A percentile compares a stretch with the other conserved stretches of the same genome.
phyloP scores from a whole-genome alignment of 1,140 invertebrate genomes.

The Penaeus chinensis region DNA sequence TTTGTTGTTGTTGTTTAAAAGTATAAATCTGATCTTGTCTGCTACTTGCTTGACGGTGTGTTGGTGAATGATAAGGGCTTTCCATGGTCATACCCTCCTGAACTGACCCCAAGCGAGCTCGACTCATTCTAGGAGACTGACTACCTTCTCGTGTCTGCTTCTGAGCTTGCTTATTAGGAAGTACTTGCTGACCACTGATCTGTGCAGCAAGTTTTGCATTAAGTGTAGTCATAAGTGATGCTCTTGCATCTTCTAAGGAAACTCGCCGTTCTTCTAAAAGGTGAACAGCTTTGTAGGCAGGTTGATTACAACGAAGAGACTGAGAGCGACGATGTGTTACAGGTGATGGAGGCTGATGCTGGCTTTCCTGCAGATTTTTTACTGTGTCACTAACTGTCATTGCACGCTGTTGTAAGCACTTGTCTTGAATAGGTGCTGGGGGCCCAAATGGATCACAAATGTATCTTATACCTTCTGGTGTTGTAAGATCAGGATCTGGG shows the following conservation, averaged over 20 bases:
- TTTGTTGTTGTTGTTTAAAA: constrained; percentile 46
- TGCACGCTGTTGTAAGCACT: constrained; percentile 54
- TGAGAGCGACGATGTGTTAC: constrained; percentile 77
- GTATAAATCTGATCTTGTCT: constrained; percentile 44
- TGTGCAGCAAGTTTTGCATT: constrained; percentile 75
- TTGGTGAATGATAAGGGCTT: constrained; percentile 29
- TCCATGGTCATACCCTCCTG: constrained; percentile 42
- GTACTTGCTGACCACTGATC: constrained; percentile 35
- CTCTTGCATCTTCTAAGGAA: constrained; percentile 60
- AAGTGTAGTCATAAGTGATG: constrained; percentile 74
- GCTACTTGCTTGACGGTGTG: constrained; percentile 35
- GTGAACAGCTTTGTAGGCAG: constrained; percentile 55
- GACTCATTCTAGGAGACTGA: constrained; percentile 51
- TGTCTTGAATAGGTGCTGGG: constrained; percentile 59
- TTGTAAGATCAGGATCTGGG: constrained; percentile 48
- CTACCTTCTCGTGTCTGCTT: constrained; percentile 48
- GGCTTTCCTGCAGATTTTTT: constrained; percentile 83
- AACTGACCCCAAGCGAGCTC: constrained; percentile 36
- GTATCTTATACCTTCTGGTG: constrained; percentile 52
- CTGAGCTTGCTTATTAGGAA: constrained; percentile 34
- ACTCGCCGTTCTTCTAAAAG: constrained; percentile 48
- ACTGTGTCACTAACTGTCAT: constrained; percentile 87
- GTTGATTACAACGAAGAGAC: constrained; percentile 63
- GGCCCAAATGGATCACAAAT: constrained; percentile 51
- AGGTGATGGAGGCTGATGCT: constrained; percentile 87